These are phyloP conservation scores for Plumapathes pennacea DNA, from an alignment of 92 coral and sea anemone genomes.

Conservation along the genomic window DNA sequence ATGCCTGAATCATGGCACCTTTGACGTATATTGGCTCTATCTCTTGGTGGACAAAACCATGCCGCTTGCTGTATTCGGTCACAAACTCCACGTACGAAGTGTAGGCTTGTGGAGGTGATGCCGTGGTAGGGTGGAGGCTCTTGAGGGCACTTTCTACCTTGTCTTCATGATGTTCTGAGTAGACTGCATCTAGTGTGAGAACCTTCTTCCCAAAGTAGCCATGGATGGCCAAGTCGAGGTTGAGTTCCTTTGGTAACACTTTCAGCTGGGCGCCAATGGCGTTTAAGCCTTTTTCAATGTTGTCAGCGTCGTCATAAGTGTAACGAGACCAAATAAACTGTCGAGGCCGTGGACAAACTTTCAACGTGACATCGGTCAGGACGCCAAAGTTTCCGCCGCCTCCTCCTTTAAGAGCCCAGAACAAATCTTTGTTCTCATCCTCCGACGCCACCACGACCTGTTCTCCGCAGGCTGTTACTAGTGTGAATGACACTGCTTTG, in stretches of 20 bases:
- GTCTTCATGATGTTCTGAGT: conserved; percentile 70
- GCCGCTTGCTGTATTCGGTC: conserved; percentile 82
- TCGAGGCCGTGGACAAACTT: conserved; percentile 60
- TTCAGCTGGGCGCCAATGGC: conserved; percentile 42
- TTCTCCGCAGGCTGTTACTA: conserved; percentile 79
- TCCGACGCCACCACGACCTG: conserved; percentile 52
- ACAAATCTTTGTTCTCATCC: conserved; percentile 64
- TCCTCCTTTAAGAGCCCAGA: conserved; percentile 88
- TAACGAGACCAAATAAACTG: conserved; percentile 72
- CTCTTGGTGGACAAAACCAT: conserved; percentile 83
- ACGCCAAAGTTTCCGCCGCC: conserved; percentile 87
- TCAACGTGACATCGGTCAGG: conserved; percentile 64
- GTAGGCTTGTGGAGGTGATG: conserved; percentile 28
- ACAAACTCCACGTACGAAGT: conserved; percentile 59
- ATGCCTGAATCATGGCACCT: conserved; percentile 64
- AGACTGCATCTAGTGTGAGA: conserved; percentile 77
- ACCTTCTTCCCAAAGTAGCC: conserved; percentile 77
- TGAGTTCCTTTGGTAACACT: conserved; percentile 66
- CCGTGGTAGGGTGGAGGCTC: conserved; percentile 60
- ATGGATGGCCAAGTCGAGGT: conserved; percentile 79
- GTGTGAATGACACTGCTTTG: conserved; percentile 68
- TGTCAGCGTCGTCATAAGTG: conserved; percentile 43
- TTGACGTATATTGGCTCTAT: conserved; percentile 84
- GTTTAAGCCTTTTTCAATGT: conserved; percentile 50
- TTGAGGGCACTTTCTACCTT: conserved; percentile 48